Evolutionary conservation across 2,888 invertebrate species (phyloP), one percentile per base, ranked within the genome.

Genomic region (Nomada goodeniana): DNA sequence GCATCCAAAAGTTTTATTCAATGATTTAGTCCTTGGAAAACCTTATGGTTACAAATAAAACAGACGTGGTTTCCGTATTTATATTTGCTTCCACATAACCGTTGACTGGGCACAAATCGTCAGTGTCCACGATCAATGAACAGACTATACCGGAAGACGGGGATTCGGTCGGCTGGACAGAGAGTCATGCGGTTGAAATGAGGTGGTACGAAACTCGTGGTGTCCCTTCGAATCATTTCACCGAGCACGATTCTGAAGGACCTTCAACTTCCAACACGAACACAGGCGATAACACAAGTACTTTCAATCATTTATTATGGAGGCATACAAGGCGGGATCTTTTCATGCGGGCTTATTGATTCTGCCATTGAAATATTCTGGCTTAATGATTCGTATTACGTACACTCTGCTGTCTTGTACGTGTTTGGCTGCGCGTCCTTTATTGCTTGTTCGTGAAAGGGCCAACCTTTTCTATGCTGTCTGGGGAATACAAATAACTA

Each of bases 231-330:
- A 72, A 69, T 77, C 55, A 78, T 80, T 84, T 76, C 70, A 68
- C 64, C 57, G 71, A 63, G 59, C 53, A 59, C 26, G 77, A 84
- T 76, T 68, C 72, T 57, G 83, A 75, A 71, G 85, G 65, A 79
- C 74, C 86, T 75, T 83, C 87, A 71, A 77, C 85, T 20, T 83
- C 85, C 11, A 61, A 23, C 53, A 53, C 68, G n/a, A 73, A 73
- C 57, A 53, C 75, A 15, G 42, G 76, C 64, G 67, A 55, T 72
- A 61, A 71, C 59, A 55, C 80, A 82, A 83, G 79, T 78, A 83
- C 55, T 63, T 73, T 65, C 61, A 78, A 85, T 79, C 74, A 59
- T 64, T 76, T 73, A 76, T 79, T 78, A 71, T 36, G 26, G 47
- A 53, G 72, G 23, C 26, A n/a, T 9, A 52, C 18, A 18, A 15